Percentiles rank a stretch among this genome's conserved stretches.
phyloP scores from a whole-genome alignment of 1,140 invertebrate species.

The Temnothorax nylanderi region DNA sequence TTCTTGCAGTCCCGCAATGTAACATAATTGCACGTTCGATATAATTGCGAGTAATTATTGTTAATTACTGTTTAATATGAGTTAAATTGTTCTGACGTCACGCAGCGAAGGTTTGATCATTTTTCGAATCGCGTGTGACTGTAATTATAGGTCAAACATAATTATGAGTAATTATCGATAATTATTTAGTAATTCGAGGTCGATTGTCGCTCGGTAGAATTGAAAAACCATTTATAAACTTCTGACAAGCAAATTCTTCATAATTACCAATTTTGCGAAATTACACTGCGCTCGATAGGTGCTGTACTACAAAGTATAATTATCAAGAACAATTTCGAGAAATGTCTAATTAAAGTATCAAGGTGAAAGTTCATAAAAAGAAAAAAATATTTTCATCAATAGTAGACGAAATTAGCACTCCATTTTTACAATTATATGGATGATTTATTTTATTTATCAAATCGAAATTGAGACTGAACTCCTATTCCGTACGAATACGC shows the following conservation, averaged over 20 bases:
- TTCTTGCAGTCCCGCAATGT: constrained; percentile 8
- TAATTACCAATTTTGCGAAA: constrained; percentile 12
- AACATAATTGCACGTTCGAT: constrained; percentile 36
- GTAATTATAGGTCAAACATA: constrained; percentile 25
- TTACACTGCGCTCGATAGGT: neutral
- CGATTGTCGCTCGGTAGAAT: constrained; percentile 29
- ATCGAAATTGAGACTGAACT: constrained; percentile 30
- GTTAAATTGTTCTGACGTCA: constrained; percentile 55
- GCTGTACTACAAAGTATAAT: constrained; percentile 18
- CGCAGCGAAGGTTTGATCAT: constrained; percentile 1
- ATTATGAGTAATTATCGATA: constrained; percentile 47
- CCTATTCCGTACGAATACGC: neutral
- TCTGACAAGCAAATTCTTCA: constrained; percentile 32
- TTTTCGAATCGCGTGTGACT: constrained; percentile 48
- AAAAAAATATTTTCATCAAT: neutral
- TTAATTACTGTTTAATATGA: constrained; percentile 58
- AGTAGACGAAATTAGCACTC: neutral
- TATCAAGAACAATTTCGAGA: constrained; percentile 6
- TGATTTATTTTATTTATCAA: neutral
- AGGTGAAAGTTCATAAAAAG: neutral
- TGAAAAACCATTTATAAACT: constrained; percentile 50
- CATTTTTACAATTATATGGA: constrained; percentile 7
- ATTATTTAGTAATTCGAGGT: constrained; percentile 43
- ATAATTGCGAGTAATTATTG: constrained; percentile 50
- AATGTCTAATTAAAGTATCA: constrained; percentile 10